Evolutionary conservation across 2,888 invertebrate genomes (phyloP), one percentile per base, ranked within the genome.

Genomic region (Lepidocyrtinus sp.): DNA sequence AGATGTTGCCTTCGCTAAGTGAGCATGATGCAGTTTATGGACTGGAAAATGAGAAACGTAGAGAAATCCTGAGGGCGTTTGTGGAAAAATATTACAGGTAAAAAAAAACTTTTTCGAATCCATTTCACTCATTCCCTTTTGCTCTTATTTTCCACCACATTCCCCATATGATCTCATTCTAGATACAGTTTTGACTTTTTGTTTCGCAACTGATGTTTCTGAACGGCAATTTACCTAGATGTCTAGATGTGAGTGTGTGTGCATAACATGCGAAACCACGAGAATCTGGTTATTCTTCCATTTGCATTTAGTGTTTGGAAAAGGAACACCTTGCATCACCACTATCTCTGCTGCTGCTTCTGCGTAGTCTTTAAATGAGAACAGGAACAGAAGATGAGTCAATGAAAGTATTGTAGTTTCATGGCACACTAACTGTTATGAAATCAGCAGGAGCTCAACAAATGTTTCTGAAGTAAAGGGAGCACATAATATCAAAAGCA

Each of bases 41-140:
- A 22, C 96, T 99, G 86, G 96, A 97, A 88, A 94, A 95, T 0
- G 95, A 96, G 88, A 91, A 96, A 82, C 91, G 97, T 85, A 95
- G 96, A 76, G 95, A 95, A 89, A 95, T 98, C 83, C 91, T 97
- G 82, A 92, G 96, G 86, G 94, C 95, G 36, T 95, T 96, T 89
- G 95, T 96, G 59, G 91, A 94, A 81, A 95, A 95, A 88, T 95
- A 95, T 1, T 96, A 95, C 90, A 93, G 93, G 88, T 89, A 85
- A 45, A 46, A 12, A 69, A n/a, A 55, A 55, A 7, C 2, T 55
- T 36, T 55, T 55, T 55, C 55, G 55, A 55, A 55, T 9, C 55
- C 55, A 55, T 55, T 55, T 55, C 55, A 55, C 55, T 55, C 55
- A 55, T 3, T 55, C 55, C 55, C 55, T n/a, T 36, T n/a, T 12